phyloP scores from a whole-genome alignment of 2,113 vertebrate genomes.

The Aegotheles bennettii region DNA sequence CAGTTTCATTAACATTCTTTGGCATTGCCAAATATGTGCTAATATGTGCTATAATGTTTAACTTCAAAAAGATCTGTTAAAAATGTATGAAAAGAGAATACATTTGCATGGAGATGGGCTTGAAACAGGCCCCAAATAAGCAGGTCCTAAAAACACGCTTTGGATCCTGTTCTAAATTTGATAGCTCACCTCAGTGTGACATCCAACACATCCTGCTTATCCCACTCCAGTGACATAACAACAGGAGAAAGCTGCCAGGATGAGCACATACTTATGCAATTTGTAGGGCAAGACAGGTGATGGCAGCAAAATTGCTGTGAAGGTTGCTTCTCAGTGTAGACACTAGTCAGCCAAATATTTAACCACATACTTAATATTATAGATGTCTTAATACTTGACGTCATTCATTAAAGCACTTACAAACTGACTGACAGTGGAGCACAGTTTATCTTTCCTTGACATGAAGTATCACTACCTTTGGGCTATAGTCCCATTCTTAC shows the following conservation, averaged over 20 bases:
- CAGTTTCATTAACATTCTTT: background rate
- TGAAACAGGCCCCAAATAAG: background rate
- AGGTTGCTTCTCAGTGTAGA: background rate
- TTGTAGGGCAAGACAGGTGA: background rate
- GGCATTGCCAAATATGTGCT: background rate
- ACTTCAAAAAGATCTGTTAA: background rate
- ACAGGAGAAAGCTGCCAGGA: background rate
- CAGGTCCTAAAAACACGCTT: background rate
- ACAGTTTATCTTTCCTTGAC: background rate
- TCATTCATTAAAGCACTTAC: background rate
- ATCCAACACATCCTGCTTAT: background rate
- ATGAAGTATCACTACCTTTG: background rate
- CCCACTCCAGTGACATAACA: accelerated
- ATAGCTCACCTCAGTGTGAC: accelerated
- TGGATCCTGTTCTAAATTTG: background rate
- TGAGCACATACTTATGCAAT: background rate
- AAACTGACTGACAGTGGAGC: background rate
- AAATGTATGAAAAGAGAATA: background rate
- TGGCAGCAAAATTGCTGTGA: background rate
- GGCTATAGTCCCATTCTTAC: background rate
- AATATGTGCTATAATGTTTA: background rate
- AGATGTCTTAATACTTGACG: background rate
- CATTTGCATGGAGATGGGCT: background rate
- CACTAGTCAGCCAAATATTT: background rate
- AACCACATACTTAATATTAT: background rate